phyloP scores from a whole-genome alignment of 2,113 vertebrate genomes.

The Dascyllus trimaculatus region DNA sequence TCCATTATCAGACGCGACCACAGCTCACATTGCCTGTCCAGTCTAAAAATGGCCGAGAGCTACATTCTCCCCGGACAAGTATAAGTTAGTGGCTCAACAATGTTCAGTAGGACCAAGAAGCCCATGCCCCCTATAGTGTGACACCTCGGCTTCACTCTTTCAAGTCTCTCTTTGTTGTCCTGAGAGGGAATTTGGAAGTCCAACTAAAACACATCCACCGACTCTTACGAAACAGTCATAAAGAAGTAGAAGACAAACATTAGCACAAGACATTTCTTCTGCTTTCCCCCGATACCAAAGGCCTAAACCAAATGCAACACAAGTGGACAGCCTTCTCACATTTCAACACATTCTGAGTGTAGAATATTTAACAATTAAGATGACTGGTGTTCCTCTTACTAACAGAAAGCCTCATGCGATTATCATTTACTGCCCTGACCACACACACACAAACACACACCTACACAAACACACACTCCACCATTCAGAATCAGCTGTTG shows the following conservation, averaged over 20 bases:
- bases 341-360: neutral
- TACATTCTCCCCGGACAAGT: constrained; percentile 72
- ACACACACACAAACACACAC: constrained; percentile 11
- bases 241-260: neutral
- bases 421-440: neutral
- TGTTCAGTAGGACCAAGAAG: constrained; percentile 67
- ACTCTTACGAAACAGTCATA: constrained; percentile 1
- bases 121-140: constrained; percentile 56
- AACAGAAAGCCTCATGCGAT: neutral
- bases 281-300: neutral
- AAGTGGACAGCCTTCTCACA: neutral
- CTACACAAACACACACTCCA: constrained; percentile 19
- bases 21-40: constrained; percentile 62
- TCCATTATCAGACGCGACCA: constrained; percentile 73
- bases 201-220: constrained; percentile 12
- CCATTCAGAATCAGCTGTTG: constrained; percentile 70
- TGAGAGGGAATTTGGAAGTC: neutral
- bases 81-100: constrained; percentile 75
- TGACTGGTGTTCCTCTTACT: neutral
- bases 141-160: constrained; percentile 56
- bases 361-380: neutral
- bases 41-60: constrained; percentile 78
- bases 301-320: too few relatives aligned
- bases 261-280: neutral
- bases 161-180: neutral